A percentile compares a stretch with the other conserved stretches of the same genome.
Evolutionary conservation across 2,113 vertebrate genomes (phyloP).

Genomic region (Rhea pennata): DNA sequence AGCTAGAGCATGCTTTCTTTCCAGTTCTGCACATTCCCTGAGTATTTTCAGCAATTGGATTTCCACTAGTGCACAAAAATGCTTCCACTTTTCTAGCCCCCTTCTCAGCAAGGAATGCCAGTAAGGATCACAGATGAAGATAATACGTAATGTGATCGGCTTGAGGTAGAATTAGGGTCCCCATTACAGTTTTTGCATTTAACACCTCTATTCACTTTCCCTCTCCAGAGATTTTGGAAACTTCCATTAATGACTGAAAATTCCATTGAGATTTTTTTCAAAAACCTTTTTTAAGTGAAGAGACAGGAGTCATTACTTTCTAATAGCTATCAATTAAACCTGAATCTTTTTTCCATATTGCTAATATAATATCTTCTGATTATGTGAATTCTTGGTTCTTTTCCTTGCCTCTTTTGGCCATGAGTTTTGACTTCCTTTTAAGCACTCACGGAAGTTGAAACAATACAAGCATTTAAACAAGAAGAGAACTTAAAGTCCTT

Average conservation of each 20-base stretch:
- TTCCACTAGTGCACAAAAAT: background rate
- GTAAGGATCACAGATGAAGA: background rate
- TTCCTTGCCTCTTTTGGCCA: background rate
- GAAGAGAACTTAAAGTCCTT: background rate
- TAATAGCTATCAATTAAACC: constrained; percentile 10
- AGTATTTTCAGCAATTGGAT: background rate
- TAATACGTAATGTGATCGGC: background rate
- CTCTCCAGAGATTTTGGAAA: constrained; percentile 7
- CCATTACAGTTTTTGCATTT: background rate
- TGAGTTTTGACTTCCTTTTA: background rate
- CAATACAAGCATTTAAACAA: background rate
- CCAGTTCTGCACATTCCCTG: background rate
- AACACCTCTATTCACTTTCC: background rate
- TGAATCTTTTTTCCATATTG: background rate
- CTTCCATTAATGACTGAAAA: constrained; percentile 16
- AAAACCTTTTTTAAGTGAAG: background rate
- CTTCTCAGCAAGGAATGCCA: background rate
- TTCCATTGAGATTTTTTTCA: background rate
- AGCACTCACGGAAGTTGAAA: background rate
- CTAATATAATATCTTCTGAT: background rate
- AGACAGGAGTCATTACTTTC: background rate
- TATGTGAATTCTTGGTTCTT: background rate
- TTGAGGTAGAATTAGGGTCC: background rate
- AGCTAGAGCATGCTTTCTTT: background rate
- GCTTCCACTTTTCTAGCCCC: background rate